phyloP scores from a whole-genome alignment of 2,888 invertebrate genomes.

The Sialis lutaria region DNA sequence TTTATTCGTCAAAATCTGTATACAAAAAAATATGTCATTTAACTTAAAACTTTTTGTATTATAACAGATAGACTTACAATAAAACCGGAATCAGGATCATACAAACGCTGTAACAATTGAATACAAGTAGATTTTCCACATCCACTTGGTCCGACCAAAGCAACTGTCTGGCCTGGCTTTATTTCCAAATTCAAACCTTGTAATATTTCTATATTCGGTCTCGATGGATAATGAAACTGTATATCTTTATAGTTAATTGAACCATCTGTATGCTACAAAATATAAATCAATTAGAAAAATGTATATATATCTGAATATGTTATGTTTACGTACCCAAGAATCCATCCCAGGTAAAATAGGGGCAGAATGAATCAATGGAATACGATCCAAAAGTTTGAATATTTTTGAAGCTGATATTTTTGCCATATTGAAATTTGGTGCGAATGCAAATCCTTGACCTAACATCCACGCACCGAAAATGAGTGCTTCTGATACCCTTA shows the following conservation, averaged over 20 bases:
- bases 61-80: constrained; percentile 23
- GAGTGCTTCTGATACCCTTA: constrained; percentile 54
- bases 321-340: constrained; percentile 24
- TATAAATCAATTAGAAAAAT: constrained; percentile 4
- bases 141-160: constrained; percentile 59
- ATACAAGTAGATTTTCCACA: constrained; percentile 73
- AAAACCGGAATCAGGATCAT: constrained; percentile 51
- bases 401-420: constrained; percentile 51
- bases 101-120: constrained; percentile 61
- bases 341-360: constrained; percentile 25
- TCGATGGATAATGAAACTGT: constrained; percentile 67
- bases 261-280: constrained; percentile 39
- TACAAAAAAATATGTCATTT: too few species aligned
- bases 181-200: constrained; percentile 50
- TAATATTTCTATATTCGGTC: constrained; percentile 56
- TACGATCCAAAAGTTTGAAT: constrained; percentile 40
- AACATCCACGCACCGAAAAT: constrained; percentile 67
- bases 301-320: too few species aligned
- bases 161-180: constrained; percentile 51
- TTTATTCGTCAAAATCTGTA: constrained; percentile 33
- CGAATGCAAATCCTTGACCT: constrained; percentile 60
- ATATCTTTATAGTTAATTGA: constrained; percentile 51
- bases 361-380: constrained; percentile 34
- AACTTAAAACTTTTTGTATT: too few species aligned
- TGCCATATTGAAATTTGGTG: constrained; percentile 59